Percentiles rank a stretch among this genome's conserved stretches.
Conservation (phyloP, 2,797 vertebrate species). For the Balearica regulorum region DNA sequence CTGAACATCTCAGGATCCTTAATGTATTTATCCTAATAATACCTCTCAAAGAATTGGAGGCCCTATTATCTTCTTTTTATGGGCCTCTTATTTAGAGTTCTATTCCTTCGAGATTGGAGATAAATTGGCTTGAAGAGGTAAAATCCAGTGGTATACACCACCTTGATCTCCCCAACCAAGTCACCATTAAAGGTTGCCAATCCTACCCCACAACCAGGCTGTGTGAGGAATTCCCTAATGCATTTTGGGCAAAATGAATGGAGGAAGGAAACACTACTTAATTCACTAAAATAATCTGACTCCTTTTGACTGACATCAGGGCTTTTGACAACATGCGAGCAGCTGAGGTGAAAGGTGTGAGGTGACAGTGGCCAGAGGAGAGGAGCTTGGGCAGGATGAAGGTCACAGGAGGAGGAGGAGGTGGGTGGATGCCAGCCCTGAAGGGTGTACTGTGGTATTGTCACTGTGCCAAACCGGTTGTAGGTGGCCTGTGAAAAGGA, state of each 20-base stretch:
- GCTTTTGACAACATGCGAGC: background rate
- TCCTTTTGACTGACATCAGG: background rate
- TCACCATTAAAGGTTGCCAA: background rate
- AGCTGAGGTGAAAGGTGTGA: background rate
- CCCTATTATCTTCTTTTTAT: background rate
- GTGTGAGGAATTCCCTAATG: background rate
- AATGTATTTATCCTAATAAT: background rate
- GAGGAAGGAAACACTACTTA: background rate
- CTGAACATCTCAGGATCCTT: background rate
- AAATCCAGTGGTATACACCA: accelerated
- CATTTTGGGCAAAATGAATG: background rate
- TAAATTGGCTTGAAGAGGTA: background rate
- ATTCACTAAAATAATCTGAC: background rate
- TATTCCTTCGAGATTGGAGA: background rate
- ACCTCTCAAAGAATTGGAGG: background rate
- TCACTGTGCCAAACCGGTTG: background rate
- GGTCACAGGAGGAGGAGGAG: background rate
- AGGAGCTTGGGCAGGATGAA: background rate
- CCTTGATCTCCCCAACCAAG: background rate
- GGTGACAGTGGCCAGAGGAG: background rate
- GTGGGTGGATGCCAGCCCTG: background rate
- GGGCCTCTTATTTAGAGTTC: background rate
- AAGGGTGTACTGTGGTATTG: background rate
- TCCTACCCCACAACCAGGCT: background rate
- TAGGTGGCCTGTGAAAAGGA: background rate